A percentile compares a stretch with the other conserved stretches of the same genome.
phyloP scores from a whole-genome alignment of 1,140 invertebrate species.

The Diploscapter pachys region DNA sequence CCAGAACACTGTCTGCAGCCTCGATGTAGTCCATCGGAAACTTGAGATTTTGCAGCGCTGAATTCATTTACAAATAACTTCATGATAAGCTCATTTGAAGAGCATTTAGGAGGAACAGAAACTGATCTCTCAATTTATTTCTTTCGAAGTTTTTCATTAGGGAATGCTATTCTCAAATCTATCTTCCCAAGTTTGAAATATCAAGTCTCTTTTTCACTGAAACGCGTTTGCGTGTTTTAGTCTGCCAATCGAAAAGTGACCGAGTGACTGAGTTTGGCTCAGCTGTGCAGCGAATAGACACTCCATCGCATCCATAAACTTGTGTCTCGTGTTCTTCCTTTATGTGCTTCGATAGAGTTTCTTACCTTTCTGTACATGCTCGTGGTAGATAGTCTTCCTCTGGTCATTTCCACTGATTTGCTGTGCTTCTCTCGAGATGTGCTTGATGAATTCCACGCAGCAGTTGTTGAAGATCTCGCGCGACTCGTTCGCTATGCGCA shows the following conservation, averaged over 20 bases:
- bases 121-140: no score
- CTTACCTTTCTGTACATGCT: slow-evolving; percentile 53
- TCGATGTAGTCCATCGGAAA: slow-evolving; percentile 51
- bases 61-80: slow-evolving; percentile 13
- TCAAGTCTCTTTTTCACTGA: no score
- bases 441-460: slow-evolving; percentile 56
- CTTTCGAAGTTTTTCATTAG: no score
- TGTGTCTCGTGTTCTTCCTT: not conserved
- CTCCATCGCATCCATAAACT: not conserved
- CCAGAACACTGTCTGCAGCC: slow-evolving; percentile 54
- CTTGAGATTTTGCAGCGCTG: slow-evolving; percentile 49
- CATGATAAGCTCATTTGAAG: no score
- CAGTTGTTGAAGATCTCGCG: slow-evolving; percentile 54
- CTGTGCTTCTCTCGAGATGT: slow-evolving; percentile 54
- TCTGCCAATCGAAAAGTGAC: no score
- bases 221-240: no score
- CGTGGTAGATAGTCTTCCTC: slow-evolving; percentile 58
- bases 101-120: no score
- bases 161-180: no score
- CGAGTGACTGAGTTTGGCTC: not conserved
- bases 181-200: no score
- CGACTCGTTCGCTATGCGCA: slow-evolving; percentile 57
- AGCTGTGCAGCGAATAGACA: not conserved
- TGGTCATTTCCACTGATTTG: slow-evolving; percentile 53
- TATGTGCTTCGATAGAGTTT: not conserved